A percentile compares a stretch with the other conserved stretches of the same genome.
Conservation (phyloP, 92 coral and sea anemone species). For the Parazoanthus darwini region DNA sequence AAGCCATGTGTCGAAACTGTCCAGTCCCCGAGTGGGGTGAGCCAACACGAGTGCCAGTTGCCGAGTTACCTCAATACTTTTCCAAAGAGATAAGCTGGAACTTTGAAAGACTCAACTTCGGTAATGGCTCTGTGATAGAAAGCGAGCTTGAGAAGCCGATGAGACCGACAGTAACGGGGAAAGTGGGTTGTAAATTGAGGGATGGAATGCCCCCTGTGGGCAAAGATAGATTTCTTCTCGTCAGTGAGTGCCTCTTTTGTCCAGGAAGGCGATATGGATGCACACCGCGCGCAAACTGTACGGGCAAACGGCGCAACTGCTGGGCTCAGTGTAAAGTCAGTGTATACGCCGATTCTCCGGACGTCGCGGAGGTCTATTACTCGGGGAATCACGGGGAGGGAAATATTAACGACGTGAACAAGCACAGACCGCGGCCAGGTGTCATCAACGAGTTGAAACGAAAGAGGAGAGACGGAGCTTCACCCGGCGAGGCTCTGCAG, state of each 20-base stretch:
- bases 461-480: conserved; percentile 66
- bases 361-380: conserved; percentile 81
- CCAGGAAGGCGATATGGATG: conserved; percentile 96
- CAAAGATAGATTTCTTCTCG: conserved; percentile 90
- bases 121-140: conserved; percentile 88
- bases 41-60: conserved; percentile 79
- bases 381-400: conserved; percentile 93
- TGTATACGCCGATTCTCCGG: conserved; percentile 78
- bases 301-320: conserved; percentile 92
- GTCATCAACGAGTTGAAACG: conserved; percentile 71
- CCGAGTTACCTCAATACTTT: conserved; percentile 82
- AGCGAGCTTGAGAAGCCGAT: conserved; percentile 79
- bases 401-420: conserved; percentile 74
- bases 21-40: conserved; percentile 97
- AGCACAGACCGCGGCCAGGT: conserved; percentile 74
- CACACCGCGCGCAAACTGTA: conserved; percentile 91
- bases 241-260: conserved; percentile 92
- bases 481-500: conserved; percentile 67
- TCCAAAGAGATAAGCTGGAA: conserved; percentile 96
- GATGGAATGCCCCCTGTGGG: conserved; percentile 90
- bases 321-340: conserved; percentile 91
- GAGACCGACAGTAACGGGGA: conserved; percentile 91
- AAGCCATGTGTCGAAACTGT: conserved; percentile 88
- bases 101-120: conserved; percentile 92
- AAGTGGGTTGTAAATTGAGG: conserved; percentile 79